A percentile compares a stretch with the other conserved stretches of the same genome.
phyloP scores from a whole-genome alignment of 1,140 invertebrate genomes.

The Sarcophaga peregrina region DNA sequence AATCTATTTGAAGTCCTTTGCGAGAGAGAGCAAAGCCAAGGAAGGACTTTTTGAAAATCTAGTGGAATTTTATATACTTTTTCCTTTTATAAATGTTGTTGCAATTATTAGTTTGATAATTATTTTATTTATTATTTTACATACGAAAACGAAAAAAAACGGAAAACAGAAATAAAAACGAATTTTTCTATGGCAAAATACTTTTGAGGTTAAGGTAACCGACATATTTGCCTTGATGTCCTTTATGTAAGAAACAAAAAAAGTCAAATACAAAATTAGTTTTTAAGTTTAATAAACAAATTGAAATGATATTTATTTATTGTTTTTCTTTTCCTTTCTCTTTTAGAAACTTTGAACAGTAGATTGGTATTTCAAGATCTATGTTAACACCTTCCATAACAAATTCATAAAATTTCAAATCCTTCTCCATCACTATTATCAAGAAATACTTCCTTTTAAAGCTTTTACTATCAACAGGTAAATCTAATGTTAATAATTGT shows the following conservation, averaged over 20 bases:
- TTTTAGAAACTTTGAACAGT: background rate
- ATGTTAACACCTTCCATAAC: background rate
- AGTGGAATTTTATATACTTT: background rate
- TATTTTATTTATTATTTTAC: constrained; percentile 35
- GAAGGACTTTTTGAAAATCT: background rate
- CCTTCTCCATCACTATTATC: background rate
- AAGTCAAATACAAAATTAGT: constrained; percentile 19
- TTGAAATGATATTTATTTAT: background rate
- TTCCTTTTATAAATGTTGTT: constrained; percentile 19
- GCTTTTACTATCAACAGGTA: background rate
- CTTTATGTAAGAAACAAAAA: background rate
- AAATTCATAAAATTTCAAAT: constrained; percentile 31
- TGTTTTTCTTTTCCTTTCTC: too few relatives aligned
- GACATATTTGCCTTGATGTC: background rate
- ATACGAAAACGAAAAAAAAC: background rate
- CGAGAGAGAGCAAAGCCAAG: too few relatives aligned
- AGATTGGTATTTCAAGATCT: background rate
- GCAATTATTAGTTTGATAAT: constrained; percentile 39
- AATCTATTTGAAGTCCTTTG: background rate
- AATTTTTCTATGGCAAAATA: background rate
- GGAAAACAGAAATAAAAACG: background rate
- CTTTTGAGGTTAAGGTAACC: background rate
- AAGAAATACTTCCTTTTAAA: background rate
- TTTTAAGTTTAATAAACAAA: constrained; percentile 9
- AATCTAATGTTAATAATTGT: background rate